Evolutionary conservation across 2,797 vertebrate species (phyloP).

Genomic region (Echeneis naucrates): DNA sequence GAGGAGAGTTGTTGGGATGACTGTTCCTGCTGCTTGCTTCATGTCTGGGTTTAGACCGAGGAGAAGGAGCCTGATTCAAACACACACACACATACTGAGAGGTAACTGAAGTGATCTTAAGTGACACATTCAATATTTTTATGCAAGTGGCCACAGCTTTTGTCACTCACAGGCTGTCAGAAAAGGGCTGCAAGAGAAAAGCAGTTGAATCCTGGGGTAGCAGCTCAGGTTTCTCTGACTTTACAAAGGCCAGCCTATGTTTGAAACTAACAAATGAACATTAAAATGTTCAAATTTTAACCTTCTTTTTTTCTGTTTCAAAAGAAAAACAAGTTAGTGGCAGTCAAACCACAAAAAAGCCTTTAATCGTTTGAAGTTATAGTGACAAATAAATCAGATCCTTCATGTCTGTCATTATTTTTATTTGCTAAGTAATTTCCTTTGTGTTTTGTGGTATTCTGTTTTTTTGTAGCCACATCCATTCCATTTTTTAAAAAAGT

Average conservation of each 20-base stretch:
- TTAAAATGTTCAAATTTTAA: too few relatives aligned
- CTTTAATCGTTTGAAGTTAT: background rate
- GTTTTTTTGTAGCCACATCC: background rate
- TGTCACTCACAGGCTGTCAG: background rate
- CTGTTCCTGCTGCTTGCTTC: slow-evolving; percentile 67
- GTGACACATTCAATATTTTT: background rate
- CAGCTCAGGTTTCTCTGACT: background rate
- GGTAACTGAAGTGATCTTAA: slow-evolving; percentile 12
- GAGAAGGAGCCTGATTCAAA: slow-evolving; percentile 70
- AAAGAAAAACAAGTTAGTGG: too few relatives aligned
- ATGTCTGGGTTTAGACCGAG: slow-evolving; percentile 76
- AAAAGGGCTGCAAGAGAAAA: background rate
- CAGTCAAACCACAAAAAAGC: too few relatives aligned
- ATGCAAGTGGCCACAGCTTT: background rate
- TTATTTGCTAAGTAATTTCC: background rate
- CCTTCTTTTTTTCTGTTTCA: too few relatives aligned
- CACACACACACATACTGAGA: slow-evolving; percentile 21
- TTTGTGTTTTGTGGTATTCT: background rate
- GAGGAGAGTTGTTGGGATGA: slow-evolving; percentile 71
- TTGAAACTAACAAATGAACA: background rate
- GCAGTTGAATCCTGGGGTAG: background rate
- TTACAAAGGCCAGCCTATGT: too few relatives aligned
- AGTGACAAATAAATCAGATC: background rate
- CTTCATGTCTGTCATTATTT: background rate
- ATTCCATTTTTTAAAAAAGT: too few relatives aligned